Percentiles rank a stretch among this genome's conserved stretches.
Conservation (phyloP, 2,797 vertebrate species). For the Crax fasciolata region DNA sequence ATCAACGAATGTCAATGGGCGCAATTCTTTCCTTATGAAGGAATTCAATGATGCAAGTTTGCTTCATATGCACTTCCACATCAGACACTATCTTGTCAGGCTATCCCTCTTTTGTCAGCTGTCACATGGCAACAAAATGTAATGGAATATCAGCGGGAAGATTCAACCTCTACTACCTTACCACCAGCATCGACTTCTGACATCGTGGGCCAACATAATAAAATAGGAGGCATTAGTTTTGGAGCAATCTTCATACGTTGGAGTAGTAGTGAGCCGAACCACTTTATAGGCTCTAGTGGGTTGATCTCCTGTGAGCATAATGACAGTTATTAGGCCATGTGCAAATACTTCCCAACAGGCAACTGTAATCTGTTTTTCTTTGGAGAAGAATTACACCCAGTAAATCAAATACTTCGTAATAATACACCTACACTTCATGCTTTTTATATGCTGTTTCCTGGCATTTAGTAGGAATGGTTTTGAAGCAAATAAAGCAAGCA, state of each 20-base stretch:
- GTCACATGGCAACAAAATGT: neutral
- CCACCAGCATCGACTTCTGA: neutral
- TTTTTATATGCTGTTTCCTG: neutral
- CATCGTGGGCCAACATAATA: neutral
- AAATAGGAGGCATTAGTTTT: neutral
- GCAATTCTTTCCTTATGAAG: neutral
- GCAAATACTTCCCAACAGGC: neutral
- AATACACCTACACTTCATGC: neutral
- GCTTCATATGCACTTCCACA: neutral
- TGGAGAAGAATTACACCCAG: neutral
- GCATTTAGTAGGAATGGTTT: neutral
- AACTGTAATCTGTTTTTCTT: neutral
- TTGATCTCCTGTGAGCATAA: neutral
- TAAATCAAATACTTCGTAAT: neutral
- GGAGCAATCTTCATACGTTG: neutral
- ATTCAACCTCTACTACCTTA: neutral
- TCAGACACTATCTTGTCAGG: neutral
- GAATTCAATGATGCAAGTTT: neutral
- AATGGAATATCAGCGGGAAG: neutral
- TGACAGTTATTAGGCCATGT: neutral
- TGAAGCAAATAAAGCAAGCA: neutral
- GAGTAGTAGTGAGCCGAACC: neutral
- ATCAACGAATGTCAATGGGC: neutral
- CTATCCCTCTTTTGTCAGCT: neutral
- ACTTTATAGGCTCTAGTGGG: neutral